Percentiles rank a stretch among this genome's conserved stretches.
Conservation (phyloP, 2,797 vertebrate genomes). For the Ceryle rudis region DNA sequence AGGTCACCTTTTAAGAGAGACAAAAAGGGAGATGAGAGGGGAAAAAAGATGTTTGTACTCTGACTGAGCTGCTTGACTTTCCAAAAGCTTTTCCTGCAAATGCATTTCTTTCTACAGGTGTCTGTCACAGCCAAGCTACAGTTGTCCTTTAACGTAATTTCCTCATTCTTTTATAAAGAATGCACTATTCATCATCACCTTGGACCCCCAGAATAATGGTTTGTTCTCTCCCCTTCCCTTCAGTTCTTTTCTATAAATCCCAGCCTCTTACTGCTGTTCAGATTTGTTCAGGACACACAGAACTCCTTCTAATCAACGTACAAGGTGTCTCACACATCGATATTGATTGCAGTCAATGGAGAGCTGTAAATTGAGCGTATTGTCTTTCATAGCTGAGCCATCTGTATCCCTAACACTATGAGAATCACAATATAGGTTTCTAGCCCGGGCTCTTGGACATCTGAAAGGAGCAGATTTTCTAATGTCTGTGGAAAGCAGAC, state of each 20-base stretch:
- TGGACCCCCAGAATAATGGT: background rate
- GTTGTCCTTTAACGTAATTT: background rate
- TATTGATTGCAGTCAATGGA: background rate
- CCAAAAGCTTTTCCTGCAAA: background rate
- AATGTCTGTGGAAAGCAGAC: background rate
- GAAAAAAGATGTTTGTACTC: background rate
- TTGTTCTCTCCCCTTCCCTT: background rate
- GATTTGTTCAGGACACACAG: background rate
- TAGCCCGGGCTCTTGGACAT: background rate
- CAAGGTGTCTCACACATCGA: background rate
- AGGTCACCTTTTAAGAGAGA: background rate
- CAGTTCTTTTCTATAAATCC: background rate
- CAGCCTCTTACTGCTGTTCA: background rate
- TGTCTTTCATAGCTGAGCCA: background rate
- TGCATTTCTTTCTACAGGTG: background rate
- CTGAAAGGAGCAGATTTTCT: background rate
- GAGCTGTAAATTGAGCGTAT: background rate
- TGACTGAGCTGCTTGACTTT: background rate
- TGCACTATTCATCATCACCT: background rate
- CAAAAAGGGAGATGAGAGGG: background rate
- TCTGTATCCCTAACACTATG: background rate
- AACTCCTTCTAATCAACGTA: background rate
- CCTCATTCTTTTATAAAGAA: background rate
- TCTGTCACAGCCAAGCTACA: background rate
- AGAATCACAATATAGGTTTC: background rate